phyloP scores from a whole-genome alignment of 2,113 vertebrate species.

The Sylvia atricapilla region DNA sequence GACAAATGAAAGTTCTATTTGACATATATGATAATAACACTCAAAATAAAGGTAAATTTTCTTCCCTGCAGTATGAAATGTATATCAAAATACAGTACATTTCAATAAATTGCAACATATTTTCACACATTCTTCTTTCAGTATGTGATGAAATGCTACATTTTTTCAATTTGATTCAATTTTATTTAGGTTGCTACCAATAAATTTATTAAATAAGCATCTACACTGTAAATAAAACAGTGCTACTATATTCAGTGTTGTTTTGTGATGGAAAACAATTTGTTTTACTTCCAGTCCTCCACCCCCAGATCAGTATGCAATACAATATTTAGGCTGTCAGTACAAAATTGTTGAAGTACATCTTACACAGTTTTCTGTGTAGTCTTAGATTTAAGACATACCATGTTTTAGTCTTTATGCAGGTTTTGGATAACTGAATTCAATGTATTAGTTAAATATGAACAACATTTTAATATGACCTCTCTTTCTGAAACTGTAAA shows the following conservation, averaged over 20 bases:
- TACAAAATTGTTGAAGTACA: background rate
- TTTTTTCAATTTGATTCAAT: background rate
- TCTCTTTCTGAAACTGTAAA: background rate
- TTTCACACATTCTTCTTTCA: background rate
- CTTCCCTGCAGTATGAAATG: background rate
- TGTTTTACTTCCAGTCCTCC: background rate
- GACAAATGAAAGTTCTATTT: background rate
- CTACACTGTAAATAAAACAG: background rate
- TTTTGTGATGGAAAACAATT: background rate
- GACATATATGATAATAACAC: background rate
- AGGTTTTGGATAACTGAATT: background rate
- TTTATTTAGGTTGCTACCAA: background rate
- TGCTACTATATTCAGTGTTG: background rate
- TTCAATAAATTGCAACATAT: background rate
- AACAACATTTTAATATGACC: background rate
- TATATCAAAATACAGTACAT: background rate
- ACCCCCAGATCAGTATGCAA: background rate
- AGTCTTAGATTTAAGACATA: background rate
- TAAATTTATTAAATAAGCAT: slow-evolving; percentile 2
- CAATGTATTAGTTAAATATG: background rate
- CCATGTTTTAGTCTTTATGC: background rate
- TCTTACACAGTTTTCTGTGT: background rate
- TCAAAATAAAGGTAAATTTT: slow-evolving; percentile 15
- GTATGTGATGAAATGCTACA: background rate
- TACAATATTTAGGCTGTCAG: background rate